Conservation (phyloP, 92 coral and sea anemone species). For the Chrysogorgia sp. region DNA sequence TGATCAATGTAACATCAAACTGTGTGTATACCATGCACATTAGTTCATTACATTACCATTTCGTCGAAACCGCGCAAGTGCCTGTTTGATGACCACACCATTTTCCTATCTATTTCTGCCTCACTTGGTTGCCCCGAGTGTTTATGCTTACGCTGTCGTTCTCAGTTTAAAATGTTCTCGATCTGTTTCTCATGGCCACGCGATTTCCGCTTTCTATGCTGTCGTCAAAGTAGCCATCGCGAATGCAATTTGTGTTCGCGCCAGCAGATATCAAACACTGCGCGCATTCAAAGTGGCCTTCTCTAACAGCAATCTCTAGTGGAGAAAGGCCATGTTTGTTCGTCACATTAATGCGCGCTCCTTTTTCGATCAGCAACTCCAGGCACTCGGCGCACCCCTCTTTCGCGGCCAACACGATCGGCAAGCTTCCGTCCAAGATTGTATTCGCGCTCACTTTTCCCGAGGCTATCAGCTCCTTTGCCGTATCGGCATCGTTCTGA, state of each 20-base stretch:
- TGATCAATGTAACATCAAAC: no score
- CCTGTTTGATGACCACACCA: no score
- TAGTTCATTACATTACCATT: no score
- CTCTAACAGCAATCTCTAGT: conserved; percentile 80
- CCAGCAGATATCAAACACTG: conserved; percentile 74
- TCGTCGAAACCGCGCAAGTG: no score
- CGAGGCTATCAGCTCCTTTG: conserved; percentile 65
- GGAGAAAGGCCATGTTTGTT: conserved; percentile 85
- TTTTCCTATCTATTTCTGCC: no score
- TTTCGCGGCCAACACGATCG: conserved; percentile 85
- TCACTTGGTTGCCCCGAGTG: neutral
- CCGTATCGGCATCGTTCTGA: conserved; percentile 77
- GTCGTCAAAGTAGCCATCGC: conserved; percentile 75
- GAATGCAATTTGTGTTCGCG: conserved; percentile 79
- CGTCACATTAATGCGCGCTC: conserved; percentile 78
- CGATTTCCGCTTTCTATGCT: conserved; percentile 30
- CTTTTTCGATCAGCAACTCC: conserved; percentile 69
- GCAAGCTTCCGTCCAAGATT: conserved; percentile 77
- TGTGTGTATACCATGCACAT: no score
- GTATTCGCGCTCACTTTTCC: conserved; percentile 67
- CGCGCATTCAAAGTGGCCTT: conserved; percentile 96
- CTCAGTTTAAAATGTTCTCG: conserved; percentile 26
- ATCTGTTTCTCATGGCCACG: conserved; percentile 17
- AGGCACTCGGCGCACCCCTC: conserved; percentile 87
- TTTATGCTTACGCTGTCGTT: neutral